Evolutionary conservation across 2,797 vertebrate genomes (phyloP), one percentile per base, ranked within the genome.

Genomic region (Psittacula echo): DNA sequence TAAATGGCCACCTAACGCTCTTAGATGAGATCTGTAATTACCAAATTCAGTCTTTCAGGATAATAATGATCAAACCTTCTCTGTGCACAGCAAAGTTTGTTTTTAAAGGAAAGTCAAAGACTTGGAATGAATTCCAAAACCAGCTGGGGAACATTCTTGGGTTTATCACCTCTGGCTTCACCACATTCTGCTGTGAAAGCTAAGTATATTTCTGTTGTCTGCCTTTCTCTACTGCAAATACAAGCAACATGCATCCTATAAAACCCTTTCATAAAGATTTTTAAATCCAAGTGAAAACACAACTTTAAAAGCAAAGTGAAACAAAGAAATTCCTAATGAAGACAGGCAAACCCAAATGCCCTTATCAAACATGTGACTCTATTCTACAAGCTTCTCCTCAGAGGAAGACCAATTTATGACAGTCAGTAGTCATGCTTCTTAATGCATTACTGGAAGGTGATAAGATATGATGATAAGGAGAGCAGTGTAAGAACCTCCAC

Each of bases 381-480:
- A 5, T 74, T 92, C 68, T 71, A 67, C 54, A 79, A 45, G 56
- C 42, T 90, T 79, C 24, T 89, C 17, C 80, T 85, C 30, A 27
- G 67, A 87, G 53, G 60, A 95, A 71, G 72, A 80, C 67, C 37
- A 37, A 83, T 85, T 89, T 87, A 68, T 87, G 78, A 67, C 72
- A 77, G 61, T 87, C 72, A 85, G 75, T 90, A 90, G 82, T 94
- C 85, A 73, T 62, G 73, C 81, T 94, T 93, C 91, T 94, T 88
- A 93, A 94, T 87, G 65, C 0, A 2, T 83, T 91, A 87, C 48
- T 87, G 73, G 73, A 94, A 91, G 32, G 87, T 73, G 93, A 77
- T 83, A 96, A 87, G 87, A 89, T 83, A 88, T 29, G 77, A 92
- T 84, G 93, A 93, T 89, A 89, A 83, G 45, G 77, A 81, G 42